Evolutionary conservation across 2,797 vertebrate genomes (phyloP).

Genomic region (Spondyliosoma cantharus): DNA sequence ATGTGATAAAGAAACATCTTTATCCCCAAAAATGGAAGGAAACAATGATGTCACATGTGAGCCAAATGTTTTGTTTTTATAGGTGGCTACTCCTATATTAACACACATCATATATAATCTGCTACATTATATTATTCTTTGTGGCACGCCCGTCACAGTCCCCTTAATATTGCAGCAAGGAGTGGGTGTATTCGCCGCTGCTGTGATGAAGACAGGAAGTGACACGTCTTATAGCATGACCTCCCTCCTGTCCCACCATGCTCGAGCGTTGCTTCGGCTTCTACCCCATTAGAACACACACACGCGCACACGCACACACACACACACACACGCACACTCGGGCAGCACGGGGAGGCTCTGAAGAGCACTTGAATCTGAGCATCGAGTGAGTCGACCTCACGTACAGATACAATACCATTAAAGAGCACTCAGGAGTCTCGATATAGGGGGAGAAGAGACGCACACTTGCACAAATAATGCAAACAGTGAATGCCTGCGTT

Average conservation of each 20-base stretch:
- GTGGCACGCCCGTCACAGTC: slow-evolving; percentile 9
- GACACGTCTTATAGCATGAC: slow-evolving; percentile 75
- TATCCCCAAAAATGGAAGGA: neutral
- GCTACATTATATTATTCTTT: neutral
- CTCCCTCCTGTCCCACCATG: slow-evolving; percentile 68
- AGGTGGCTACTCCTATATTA: neutral
- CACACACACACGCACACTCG: slow-evolving; percentile 22
- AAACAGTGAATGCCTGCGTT: slow-evolving; percentile 38
- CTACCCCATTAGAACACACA: slow-evolving; percentile 59
- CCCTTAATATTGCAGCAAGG: slow-evolving; percentile 42
- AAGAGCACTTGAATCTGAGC: slow-evolving; percentile 50
- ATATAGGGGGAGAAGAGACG: slow-evolving; percentile 28
- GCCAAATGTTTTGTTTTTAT: neutral
- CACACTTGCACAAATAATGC: slow-evolving; percentile 52
- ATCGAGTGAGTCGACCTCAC: slow-evolving; percentile 46
- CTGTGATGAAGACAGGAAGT: slow-evolving; percentile 71
- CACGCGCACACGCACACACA: slow-evolving; percentile 44
- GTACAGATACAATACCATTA: slow-evolving; percentile 65
- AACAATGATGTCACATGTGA: no score
- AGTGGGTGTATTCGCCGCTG: slow-evolving; percentile 55
- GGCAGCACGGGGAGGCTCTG: slow-evolving; percentile 36
- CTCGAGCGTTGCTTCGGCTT: slow-evolving; percentile 61
- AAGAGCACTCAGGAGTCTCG: slow-evolving; percentile 44
- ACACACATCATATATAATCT: neutral
- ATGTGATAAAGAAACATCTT: neutral